These are phyloP conservation scores for Lochmaea crataegi DNA, from an alignment of 2,888 invertebrate genomes.

Conservation along the genomic window DNA sequence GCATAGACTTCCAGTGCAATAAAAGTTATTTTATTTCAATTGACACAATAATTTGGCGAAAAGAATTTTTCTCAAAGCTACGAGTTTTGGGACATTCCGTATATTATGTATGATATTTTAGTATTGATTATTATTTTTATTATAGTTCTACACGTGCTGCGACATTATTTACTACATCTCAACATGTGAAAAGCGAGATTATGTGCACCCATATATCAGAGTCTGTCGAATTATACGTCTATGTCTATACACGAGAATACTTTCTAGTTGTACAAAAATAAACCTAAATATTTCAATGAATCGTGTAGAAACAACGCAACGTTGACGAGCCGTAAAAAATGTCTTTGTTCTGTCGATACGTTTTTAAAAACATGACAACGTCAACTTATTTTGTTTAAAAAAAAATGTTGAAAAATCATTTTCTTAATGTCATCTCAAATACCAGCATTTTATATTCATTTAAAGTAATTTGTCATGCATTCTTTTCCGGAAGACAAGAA, in stretches of 20 bases:
- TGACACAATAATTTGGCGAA: no score
- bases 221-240: conserved; percentile 1
- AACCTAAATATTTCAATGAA: background rate
- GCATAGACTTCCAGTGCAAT: no score
- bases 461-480: background rate
- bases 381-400: background rate
- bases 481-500: no score
- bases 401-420: background rate
- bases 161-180: background rate
- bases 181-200: background rate
- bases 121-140: conserved; percentile 2
- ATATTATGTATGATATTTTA: background rate
- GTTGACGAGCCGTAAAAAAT: conserved; percentile 9
- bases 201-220: background rate
- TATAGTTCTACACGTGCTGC: background rate
- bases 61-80: background rate
- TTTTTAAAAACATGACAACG: background rate
- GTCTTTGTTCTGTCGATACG: background rate
- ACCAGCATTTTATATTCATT: background rate
- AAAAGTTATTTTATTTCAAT: no score
- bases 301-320: background rate
- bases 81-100: background rate
- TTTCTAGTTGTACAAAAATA: conserved; percentile 3
- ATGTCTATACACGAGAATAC: background rate
- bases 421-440: background rate